Conservation (phyloP, 2,797 vertebrate genomes). For the Alosa sapidissima region DNA sequence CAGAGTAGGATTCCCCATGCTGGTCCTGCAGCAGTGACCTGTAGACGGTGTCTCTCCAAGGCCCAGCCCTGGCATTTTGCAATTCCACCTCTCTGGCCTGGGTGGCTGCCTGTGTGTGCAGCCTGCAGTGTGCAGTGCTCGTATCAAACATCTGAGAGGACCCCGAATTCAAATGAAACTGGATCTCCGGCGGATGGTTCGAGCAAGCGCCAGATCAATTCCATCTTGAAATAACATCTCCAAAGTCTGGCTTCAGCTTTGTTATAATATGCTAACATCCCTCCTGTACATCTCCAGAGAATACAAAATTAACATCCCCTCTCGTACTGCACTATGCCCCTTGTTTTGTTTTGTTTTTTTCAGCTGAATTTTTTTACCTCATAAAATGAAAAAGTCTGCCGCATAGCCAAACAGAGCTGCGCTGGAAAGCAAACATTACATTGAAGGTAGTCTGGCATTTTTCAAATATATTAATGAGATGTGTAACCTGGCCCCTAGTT, state of each 20-base stretch:
- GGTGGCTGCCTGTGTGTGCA: not conserved
- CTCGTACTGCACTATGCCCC: not conserved
- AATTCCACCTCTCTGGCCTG: not conserved
- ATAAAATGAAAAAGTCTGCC: not conserved
- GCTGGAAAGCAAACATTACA: constrained; percentile 19
- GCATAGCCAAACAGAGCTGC: constrained; percentile 6
- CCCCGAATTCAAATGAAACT: constrained; percentile 16
- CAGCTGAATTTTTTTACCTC: not conserved
- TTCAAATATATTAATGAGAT: constrained; percentile 7
- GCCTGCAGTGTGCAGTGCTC: not conserved
- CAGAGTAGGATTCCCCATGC: not conserved
- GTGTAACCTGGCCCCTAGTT: constrained; percentile 15
- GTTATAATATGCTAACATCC: constrained; percentile 26
- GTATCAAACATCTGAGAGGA: constrained; percentile 8
- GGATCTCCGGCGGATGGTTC: constrained; percentile 14
- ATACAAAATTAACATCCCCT: constrained; percentile 24
- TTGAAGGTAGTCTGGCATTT: not conserved
- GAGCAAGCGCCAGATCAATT: constrained; percentile 12
- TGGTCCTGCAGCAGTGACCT: not conserved
- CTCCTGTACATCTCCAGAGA: constrained; percentile 10
- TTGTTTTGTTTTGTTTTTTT: not conserved
- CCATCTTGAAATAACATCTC: constrained; percentile 25
- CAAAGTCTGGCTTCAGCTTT: constrained; percentile 20
- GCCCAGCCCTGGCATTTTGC: not conserved
- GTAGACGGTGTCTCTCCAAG: not conserved